These are phyloP conservation scores for Epirrita christyi DNA, from an alignment of 2,888 invertebrate species.

Conservation along the genomic window DNA sequence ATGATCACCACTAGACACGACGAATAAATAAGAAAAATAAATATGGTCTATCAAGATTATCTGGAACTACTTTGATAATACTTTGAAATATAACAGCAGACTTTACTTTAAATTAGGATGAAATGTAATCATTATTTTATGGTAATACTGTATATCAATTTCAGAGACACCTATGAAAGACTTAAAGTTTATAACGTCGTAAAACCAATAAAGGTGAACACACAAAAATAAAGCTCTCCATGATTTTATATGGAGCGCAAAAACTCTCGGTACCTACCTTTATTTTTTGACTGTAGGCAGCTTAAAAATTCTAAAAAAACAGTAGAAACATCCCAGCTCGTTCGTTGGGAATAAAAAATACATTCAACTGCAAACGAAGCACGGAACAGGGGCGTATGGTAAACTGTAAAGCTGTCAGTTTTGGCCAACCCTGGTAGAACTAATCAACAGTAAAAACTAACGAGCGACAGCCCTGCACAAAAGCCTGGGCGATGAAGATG, in stretches of 20 bases:
- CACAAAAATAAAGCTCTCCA: constrained; percentile 9
- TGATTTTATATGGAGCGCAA: constrained; percentile 14
- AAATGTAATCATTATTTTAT: not conserved
- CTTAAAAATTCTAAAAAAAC: constrained; percentile 26
- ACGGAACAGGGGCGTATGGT: constrained; percentile 1
- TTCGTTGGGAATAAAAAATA: constrained; percentile 32
- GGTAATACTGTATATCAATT: not conserved
- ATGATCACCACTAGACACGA: too few relatives aligned
- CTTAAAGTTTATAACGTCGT: constrained; percentile 1
- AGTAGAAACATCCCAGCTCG: constrained; percentile 27
- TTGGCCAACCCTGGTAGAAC: constrained; percentile 44
- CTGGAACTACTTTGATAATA: not conserved
- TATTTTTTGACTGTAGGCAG: constrained; percentile 26
- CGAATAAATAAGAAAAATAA: too few relatives aligned
- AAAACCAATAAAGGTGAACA: constrained; percentile 4
- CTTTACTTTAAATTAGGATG: too few relatives aligned
- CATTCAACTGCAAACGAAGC: constrained; percentile 26
- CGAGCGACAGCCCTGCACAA: constrained; percentile 44
- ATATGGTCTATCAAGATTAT: too few relatives aligned
- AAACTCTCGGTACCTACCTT: constrained; percentile 1
- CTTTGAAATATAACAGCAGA: not conserved
- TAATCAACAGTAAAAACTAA: constrained; percentile 56
- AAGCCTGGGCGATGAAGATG: constrained; percentile 36
- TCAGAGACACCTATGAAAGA: not conserved
- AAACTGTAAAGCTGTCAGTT: constrained; percentile 37